Evolutionary conservation across 2,797 vertebrate genomes (phyloP).

Genomic region (Hoplostethus mediterraneus): DNA sequence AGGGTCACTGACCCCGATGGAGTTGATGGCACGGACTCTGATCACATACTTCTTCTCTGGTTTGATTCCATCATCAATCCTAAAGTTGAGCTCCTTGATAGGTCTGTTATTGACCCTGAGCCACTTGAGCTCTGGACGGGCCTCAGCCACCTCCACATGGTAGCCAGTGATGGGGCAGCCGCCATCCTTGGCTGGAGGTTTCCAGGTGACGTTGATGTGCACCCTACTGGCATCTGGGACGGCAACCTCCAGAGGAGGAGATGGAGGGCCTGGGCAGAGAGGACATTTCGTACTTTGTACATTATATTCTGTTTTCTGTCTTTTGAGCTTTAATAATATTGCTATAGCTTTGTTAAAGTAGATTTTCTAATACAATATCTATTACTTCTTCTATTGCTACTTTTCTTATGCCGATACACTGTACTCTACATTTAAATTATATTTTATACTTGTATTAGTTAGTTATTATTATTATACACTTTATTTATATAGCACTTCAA

Average conservation of each 20-base stretch:
- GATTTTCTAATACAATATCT: neutral
- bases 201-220: conserved; percentile 96
- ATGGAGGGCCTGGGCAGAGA: conserved; percentile 87
- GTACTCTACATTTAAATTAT: neutral
- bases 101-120: conserved; percentile 95
- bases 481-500: too few relatives aligned
- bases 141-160: conserved; percentile 96
- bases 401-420: neutral
- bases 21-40: conserved; percentile 95
- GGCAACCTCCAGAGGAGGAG: conserved; percentile 92
- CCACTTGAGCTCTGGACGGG: conserved; percentile 97
- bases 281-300: neutral
- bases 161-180: conserved; percentile 95
- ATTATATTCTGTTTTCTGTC: neutral
- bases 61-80: conserved; percentile 94
- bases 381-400: neutral
- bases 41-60: conserved; percentile 98
- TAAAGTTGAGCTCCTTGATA: conserved; percentile 93
- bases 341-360: neutral
- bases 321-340: neutral
- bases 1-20: conserved; percentile 94
- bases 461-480: neutral
- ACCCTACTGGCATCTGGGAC: conserved; percentile 93
- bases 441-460: too few relatives aligned
- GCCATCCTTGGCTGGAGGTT: conserved; percentile 93